Percentiles rank a stretch among this genome's conserved stretches.
These are phyloP conservation scores for Crotalus tigris DNA, from an alignment of 2,113 vertebrate genomes.

Conservation along the genomic window DNA sequence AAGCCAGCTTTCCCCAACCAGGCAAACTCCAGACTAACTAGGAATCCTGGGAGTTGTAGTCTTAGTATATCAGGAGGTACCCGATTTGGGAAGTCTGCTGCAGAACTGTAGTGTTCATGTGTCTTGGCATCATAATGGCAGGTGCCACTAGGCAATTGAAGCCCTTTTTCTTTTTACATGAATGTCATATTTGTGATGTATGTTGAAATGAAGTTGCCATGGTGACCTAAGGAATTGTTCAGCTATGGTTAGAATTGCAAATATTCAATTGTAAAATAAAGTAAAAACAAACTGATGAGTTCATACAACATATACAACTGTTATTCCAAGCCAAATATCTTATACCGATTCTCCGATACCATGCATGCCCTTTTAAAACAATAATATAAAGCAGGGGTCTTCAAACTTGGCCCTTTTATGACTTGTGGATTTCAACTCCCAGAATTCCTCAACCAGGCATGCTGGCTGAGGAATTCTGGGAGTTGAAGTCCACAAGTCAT, in stretches of 20 bases:
- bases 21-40: not conserved
- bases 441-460: too few relatives aligned
- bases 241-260: not conserved
- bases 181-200: not conserved
- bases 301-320: not conserved
- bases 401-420: too few relatives aligned
- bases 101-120: not conserved
- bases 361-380: not conserved
- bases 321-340: not conserved
- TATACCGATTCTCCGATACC: not conserved
- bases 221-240: not conserved
- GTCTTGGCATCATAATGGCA: not conserved
- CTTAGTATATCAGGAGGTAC: not conserved
- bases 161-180: not conserved
- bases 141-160: not conserved
- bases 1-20: not conserved
- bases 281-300: not conserved
- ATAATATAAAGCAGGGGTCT: not conserved
- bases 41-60: not conserved
- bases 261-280: not conserved
- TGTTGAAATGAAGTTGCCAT: not conserved
- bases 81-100: not conserved
- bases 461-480: too few relatives aligned
- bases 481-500: too few relatives aligned
- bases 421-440: too few relatives aligned